Evolutionary conservation across 2,888 invertebrate genomes (phyloP).

Genomic region (Microctonus aethiopoides): DNA sequence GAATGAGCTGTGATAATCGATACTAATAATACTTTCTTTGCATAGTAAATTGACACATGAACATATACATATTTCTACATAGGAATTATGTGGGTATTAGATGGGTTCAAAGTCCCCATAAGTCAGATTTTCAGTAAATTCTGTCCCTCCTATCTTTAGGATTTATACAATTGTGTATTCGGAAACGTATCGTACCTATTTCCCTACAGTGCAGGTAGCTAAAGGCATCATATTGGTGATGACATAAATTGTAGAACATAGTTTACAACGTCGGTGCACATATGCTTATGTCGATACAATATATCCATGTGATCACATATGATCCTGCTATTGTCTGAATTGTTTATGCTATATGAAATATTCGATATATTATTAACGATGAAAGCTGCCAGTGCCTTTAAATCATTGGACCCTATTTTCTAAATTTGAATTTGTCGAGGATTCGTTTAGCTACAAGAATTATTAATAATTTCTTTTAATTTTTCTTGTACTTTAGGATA

Average conservation of each 20-base stretch:
- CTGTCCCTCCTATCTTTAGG: not conserved
- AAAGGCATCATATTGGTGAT: not conserved
- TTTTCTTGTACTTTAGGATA: no score
- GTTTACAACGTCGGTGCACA: constrained; percentile 19
- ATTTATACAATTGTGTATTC: not conserved
- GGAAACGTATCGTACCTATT: not conserved
- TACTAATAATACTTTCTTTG: not conserved
- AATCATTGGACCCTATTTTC: no score
- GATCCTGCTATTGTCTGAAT: not conserved
- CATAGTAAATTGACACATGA: not conserved
- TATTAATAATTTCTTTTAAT: no score
- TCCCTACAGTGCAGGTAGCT: constrained; percentile 10
- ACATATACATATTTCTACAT: not conserved
- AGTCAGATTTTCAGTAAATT: constrained; percentile 1
- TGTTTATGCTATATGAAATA: no score
- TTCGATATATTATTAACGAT: no score
- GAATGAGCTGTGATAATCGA: not conserved
- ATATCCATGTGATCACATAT: not conserved
- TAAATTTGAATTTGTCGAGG: no score
- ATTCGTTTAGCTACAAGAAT: no score
- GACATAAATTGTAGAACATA: constrained; percentile 3
- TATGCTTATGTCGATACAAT: constrained; percentile 2
- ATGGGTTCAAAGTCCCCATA: not conserved
- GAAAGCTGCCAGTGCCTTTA: no score
- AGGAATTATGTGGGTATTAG: constrained; percentile 1